These are phyloP conservation scores for Drepana arcuata DNA, from an alignment of 1,140 invertebrate species.

Conservation along the genomic window DNA sequence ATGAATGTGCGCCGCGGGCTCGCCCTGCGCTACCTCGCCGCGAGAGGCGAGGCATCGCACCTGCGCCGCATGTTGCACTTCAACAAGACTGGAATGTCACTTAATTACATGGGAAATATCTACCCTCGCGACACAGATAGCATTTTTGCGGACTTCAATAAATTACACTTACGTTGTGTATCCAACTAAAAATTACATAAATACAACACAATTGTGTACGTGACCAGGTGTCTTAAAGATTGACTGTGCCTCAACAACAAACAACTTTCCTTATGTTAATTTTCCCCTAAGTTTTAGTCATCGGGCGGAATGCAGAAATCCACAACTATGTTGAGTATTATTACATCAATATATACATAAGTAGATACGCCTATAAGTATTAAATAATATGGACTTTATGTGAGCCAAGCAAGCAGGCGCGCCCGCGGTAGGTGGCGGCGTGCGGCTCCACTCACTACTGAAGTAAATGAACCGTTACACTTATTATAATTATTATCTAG, in stretches of 20 bases:
- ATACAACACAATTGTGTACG: conserved; percentile 24
- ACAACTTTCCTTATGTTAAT: conserved; percentile 48
- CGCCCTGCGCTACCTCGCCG: conserved; percentile 12
- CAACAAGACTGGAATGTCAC: conserved; percentile 69
- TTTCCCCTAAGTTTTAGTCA: conserved; percentile 63
- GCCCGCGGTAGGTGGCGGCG: conserved; percentile 32
- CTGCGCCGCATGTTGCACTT: conserved; percentile 44
- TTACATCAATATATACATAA: conserved; percentile 67
- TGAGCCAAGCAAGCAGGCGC: conserved; percentile 50
- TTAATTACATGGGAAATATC: conserved; percentile 56
- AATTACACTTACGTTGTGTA: too few species aligned
- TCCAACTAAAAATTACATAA: conserved; percentile 20
- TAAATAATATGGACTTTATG: conserved; percentile 53
- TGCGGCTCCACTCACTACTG: conserved; percentile 43
- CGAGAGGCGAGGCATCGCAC: conserved; percentile 15
- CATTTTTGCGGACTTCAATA: conserved; percentile 22
- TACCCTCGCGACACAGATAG: conserved; percentile 24
- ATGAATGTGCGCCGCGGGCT: conserved; percentile 44
- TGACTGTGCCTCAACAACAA: conserved; percentile 34
- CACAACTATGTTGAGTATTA: conserved; percentile 71
- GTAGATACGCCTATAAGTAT: conserved; percentile 57
- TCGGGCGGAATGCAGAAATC: conserved; percentile 69
- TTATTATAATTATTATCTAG: conserved; percentile 45
- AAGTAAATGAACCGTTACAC: conserved; percentile 41
- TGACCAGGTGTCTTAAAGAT: conserved; percentile 26